phyloP scores from a whole-genome alignment of 2,797 vertebrate genomes.

The Periparus ater region DNA sequence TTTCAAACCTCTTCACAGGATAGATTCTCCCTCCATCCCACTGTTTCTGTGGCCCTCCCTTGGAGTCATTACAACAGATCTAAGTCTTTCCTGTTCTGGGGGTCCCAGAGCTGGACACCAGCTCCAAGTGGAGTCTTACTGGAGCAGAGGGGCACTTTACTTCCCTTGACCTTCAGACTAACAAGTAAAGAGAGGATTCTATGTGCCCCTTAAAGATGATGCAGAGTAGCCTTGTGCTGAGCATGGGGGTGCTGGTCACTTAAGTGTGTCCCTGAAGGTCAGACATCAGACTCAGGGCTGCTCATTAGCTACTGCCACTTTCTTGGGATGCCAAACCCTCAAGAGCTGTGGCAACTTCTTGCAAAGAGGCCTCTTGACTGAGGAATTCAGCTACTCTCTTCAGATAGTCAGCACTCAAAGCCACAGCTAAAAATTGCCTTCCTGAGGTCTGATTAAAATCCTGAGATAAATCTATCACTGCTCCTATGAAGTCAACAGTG shows the following conservation, averaged over 20 bases:
- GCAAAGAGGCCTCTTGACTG: slow-evolving; percentile 53
- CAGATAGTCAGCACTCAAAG: slow-evolving; percentile 22
- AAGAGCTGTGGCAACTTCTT: slow-evolving; percentile 14
- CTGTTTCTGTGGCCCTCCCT: background rate
- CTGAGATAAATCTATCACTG: slow-evolving; percentile 24
- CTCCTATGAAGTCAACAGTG: background rate
- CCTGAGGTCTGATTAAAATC: slow-evolving; percentile 57
- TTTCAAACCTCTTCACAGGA: background rate
- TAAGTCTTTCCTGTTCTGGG: background rate
- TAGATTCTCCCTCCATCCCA: background rate
- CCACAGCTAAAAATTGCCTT: slow-evolving; percentile 63
- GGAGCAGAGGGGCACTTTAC: background rate
- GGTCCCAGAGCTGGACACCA: background rate
- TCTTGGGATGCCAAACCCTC: slow-evolving; percentile 5
- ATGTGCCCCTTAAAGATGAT: background rate
- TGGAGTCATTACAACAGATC: background rate
- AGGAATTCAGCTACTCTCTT: slow-evolving; percentile 53
- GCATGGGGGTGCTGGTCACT: background rate
- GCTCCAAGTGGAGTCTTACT: background rate
- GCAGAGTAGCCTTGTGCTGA: background rate
- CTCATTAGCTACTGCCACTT: slow-evolving; percentile 22
- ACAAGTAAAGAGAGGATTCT: background rate
- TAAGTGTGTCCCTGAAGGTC: background rate
- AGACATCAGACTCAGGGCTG: slow-evolving; percentile 4
- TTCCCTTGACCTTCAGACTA: background rate